These are phyloP conservation scores for Melanaphis sacchari DNA, from an alignment of 1,140 invertebrate species.

Conservation along the genomic window DNA sequence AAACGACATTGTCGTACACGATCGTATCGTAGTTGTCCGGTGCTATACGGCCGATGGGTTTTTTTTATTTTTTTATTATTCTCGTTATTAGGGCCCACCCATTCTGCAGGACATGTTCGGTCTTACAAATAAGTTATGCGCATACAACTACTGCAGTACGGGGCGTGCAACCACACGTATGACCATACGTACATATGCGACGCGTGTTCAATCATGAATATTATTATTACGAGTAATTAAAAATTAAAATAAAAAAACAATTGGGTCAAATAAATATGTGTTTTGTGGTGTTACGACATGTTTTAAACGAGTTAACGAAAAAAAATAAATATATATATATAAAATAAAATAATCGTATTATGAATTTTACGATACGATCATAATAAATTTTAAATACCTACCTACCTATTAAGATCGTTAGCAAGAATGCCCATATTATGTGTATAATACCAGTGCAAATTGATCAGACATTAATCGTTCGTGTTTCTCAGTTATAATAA, in stretches of 20 bases:
- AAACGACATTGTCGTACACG: conserved; percentile 51
- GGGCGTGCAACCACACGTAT: conserved; percentile 4
- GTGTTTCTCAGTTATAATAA: not conserved
- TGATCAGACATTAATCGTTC: not conserved
- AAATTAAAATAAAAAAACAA: conserved; percentile 27
- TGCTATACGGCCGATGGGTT: conserved; percentile 22
- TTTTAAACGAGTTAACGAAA: conserved; percentile 22
- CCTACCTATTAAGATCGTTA: not conserved
- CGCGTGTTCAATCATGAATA: not conserved
- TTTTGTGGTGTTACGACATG: not conserved
- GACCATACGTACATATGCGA: not conserved
- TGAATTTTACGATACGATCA: not conserved
- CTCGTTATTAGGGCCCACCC: conserved; percentile 30
- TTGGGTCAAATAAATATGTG: conserved; percentile 42
- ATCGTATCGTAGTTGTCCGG: not conserved
- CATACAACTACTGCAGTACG: not conserved
- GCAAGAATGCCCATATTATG: not conserved
- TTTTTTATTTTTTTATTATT: conserved; percentile 36
- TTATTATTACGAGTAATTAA: conserved; percentile 40
- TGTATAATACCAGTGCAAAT: not conserved
- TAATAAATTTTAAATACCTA: conserved; percentile 21
- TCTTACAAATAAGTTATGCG: conserved; percentile 35
- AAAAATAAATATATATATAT: not conserved
- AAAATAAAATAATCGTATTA: not conserved
- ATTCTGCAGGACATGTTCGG: conserved; percentile 44